These are phyloP conservation scores for Mormyrus hasselquistii DNA, from an alignment of 2,797 vertebrate genomes.

Conservation along the genomic window DNA sequence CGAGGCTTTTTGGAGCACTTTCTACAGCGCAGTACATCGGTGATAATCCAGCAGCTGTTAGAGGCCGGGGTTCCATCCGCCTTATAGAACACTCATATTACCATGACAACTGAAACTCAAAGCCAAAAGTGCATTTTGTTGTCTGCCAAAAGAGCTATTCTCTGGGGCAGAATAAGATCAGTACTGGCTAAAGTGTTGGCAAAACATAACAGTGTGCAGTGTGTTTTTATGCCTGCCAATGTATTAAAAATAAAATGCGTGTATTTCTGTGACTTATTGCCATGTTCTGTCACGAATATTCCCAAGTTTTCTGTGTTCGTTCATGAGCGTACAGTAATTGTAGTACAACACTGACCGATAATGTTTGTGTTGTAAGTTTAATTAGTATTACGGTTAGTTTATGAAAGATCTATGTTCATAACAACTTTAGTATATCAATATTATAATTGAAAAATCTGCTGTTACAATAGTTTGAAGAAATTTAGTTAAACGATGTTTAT, in stretches of 20 bases:
- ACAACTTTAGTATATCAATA: background rate
- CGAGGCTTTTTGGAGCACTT: background rate
- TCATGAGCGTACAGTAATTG: background rate
- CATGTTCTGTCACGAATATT: background rate
- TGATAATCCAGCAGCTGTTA: background rate
- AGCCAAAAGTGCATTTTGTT: conserved; percentile 1
- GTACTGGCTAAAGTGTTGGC: background rate
- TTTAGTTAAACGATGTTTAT: background rate
- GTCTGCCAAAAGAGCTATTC: background rate
- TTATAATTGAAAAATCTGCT: background rate
- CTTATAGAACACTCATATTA: conserved; percentile 1
- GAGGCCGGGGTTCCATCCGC: background rate
- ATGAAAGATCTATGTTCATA: background rate
- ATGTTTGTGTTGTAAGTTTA: background rate
- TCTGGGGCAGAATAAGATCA: background rate
- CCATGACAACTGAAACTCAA: background rate
- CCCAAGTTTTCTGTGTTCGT: background rate
- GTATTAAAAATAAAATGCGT: background rate
- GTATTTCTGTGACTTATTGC: background rate
- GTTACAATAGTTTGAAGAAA: background rate
- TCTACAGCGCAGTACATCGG: background rate
- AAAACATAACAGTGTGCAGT: background rate
- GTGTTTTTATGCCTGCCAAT: background rate
- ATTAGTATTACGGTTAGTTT: background rate
- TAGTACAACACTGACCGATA: background rate